A percentile compares a stretch with the other conserved stretches of the same genome.
Conservation (phyloP, 2,888 invertebrate species). For the Salticus scenicus region DNA sequence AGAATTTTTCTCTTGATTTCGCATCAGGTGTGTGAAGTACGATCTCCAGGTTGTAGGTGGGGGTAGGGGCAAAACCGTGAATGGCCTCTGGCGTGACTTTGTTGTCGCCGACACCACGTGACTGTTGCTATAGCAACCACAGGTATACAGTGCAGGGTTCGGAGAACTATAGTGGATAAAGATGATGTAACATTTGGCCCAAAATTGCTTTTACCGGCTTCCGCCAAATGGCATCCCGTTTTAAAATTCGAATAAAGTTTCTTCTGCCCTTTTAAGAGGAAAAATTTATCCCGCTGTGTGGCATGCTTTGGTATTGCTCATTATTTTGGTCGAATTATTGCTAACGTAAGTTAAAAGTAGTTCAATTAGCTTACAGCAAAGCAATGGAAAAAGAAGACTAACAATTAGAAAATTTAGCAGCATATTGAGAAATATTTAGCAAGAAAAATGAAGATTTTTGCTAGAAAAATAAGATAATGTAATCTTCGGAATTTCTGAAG, state of each 20-base stretch:
- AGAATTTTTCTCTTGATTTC: background rate
- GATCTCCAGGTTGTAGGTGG: background rate
- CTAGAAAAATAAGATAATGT: too few species aligned
- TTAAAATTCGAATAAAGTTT: too few species aligned
- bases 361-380: too few species aligned
- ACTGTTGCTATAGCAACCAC: constrained; percentile 47
- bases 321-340: too few species aligned
- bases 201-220: constrained; percentile 18
- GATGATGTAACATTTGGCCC: constrained; percentile 36
- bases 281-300: too few species aligned
- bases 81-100: constrained; percentile 60
- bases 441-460: too few species aligned
- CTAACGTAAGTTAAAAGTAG: too few species aligned
- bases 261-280: background rate
- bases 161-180: constrained; percentile 51
- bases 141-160: constrained; percentile 58
- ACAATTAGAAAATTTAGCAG: too few species aligned
- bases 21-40: constrained; percentile 20
- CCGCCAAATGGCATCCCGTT: background rate
- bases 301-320: too few species aligned
- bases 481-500: too few species aligned
- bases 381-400: too few species aligned
- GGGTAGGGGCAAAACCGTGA: constrained; percentile 32
- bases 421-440: too few species aligned
- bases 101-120: constrained; percentile 59